These are phyloP conservation scores for Helicoverpa assulta DNA, from an alignment of 2,888 invertebrate genomes.

Conservation along the genomic window DNA sequence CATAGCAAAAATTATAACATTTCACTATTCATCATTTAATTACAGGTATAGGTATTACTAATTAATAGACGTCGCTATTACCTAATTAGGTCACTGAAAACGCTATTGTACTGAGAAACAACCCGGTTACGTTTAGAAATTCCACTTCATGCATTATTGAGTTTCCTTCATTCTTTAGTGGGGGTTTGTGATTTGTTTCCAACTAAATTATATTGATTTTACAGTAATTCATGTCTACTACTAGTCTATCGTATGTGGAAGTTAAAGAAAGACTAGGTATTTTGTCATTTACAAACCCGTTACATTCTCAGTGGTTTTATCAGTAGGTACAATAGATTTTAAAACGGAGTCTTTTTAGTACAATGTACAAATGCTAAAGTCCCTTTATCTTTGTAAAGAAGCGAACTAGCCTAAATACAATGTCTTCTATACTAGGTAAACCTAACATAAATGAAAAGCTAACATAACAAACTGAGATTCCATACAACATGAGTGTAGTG, in stretches of 20 bases:
- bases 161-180: conserved; percentile 19
- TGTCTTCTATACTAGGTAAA: too few relatives aligned
- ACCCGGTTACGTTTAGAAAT: conserved; percentile 20
- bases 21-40: too few relatives aligned
- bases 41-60: too few relatives aligned
- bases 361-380: too few relatives aligned
- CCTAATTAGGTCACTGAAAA: conserved; percentile 35
- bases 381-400: too few relatives aligned
- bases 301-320: background rate
- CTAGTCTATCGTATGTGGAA: background rate
- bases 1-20: background rate
- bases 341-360: too few relatives aligned
- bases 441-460: conserved; percentile 9
- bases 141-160: conserved; percentile 39
- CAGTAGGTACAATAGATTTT: too few relatives aligned
- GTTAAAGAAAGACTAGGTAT: background rate
- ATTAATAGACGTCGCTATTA: background rate
- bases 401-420: too few relatives aligned
- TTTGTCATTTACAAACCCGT: too few relatives aligned
- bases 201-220: conserved; percentile 5
- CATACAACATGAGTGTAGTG: conserved; percentile 14
- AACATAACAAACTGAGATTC: conserved; percentile 14
- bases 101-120: conserved; percentile 31
- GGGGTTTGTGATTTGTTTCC: conserved; percentile 13
- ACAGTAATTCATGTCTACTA: background rate